These are phyloP conservation scores for Hylaeus anthracinus DNA, from an alignment of 1,140 invertebrate species.

Conservation along the genomic window DNA sequence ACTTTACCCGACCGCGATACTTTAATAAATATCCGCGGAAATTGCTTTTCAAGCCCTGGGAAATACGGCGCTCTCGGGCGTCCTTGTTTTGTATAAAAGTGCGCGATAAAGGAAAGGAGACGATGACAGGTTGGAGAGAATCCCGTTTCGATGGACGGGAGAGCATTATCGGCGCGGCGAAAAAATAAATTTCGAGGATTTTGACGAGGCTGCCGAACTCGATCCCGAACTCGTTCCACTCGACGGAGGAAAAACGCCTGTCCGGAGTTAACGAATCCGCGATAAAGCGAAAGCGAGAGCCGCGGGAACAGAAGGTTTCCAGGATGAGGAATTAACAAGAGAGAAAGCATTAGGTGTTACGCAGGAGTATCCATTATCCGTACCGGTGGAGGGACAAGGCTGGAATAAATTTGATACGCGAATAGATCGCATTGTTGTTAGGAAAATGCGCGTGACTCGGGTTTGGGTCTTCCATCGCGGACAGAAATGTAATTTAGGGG, in stretches of 20 bases:
- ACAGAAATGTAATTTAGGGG: too few species aligned
- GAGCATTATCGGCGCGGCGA: background rate
- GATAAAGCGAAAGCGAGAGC: slow-evolving; percentile 22
- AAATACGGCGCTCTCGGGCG: background rate
- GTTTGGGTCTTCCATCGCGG: too few species aligned
- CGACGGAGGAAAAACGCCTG: background rate
- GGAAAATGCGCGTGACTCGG: too few species aligned
- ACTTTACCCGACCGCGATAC: background rate
- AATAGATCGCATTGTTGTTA: too few species aligned
- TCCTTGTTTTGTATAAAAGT: background rate
- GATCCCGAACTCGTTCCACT: background rate
- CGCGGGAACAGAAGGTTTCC: background rate
- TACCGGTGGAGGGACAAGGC: too few species aligned
- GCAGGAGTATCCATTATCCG: too few species aligned
- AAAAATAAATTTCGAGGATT: background rate
- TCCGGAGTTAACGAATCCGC: background rate
- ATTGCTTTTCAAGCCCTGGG: background rate
- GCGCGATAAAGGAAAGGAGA: background rate
- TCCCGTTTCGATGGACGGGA: background rate
- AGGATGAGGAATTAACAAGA: slow-evolving; percentile 8
- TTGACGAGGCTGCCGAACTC: background rate
- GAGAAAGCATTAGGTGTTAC: slow-evolving; percentile 5
- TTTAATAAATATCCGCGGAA: slow-evolving; percentile 18
- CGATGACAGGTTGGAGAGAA: background rate
- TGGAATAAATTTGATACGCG: too few species aligned